A percentile compares a stretch with the other conserved stretches of the same genome.
Evolutionary conservation across 2,888 invertebrate species (phyloP).

Genomic region (Ectemnius cavifrons): DNA sequence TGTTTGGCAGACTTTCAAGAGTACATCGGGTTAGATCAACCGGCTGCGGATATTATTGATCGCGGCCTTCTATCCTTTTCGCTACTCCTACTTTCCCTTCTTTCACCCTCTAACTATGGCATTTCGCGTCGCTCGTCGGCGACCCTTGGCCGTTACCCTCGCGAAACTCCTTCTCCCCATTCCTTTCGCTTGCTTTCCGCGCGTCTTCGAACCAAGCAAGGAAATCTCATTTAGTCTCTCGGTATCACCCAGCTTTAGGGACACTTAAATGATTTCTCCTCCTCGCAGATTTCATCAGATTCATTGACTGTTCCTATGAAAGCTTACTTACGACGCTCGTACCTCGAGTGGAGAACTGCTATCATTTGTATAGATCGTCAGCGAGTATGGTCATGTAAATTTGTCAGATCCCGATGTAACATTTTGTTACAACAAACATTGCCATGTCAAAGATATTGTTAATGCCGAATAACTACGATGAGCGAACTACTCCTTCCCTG

Average conservation of each 20-base stretch:
- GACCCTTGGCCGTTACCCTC: conserved; percentile 14
- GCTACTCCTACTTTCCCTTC: conserved; percentile 50
- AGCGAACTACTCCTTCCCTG: too few species aligned
- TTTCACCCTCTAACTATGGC: conserved; percentile 17
- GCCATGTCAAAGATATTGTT: too few species aligned
- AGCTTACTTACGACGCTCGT: too few species aligned
- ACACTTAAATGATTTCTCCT: conserved; percentile 32
- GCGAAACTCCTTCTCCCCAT: neutral
- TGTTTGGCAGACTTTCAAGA: conserved; percentile 59
- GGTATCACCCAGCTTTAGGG: conserved; percentile 36
- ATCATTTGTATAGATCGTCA: conserved; percentile 7
- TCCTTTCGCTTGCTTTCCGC: neutral
- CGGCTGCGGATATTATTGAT: conserved; percentile 61
- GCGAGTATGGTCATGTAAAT: neutral
- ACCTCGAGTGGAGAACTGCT: neutral
- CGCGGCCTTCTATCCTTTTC: conserved; percentile 35
- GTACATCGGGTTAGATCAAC: conserved; percentile 57
- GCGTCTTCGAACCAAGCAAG: conserved; percentile 15
- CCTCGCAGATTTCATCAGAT: conserved; percentile 4
- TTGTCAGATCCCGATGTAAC: neutral
- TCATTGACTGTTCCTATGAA: neutral
- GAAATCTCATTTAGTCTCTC: conserved; percentile 31
- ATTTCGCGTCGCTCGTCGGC: neutral
- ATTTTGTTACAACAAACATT: neutral
- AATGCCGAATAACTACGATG: too few species aligned